Evolutionary conservation across 2,888 invertebrate species (phyloP).

Genomic region (Didymodactylos carnosus): DNA sequence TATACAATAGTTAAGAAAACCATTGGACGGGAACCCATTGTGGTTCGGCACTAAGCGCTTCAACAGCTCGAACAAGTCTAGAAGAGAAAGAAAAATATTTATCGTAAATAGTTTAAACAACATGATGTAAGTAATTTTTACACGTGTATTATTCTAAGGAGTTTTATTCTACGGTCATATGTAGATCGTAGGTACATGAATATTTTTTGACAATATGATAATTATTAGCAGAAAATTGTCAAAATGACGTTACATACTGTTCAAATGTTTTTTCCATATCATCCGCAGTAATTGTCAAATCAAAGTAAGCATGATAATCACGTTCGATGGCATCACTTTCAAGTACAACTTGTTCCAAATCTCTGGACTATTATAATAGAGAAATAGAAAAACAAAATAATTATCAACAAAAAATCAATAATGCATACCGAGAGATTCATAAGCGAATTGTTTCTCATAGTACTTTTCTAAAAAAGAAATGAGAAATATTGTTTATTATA

Average conservation of each 20-base stretch:
- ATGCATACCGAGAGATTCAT: background rate
- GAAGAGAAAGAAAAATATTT: background rate
- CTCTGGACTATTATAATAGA: background rate
- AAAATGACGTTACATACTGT: too few relatives aligned
- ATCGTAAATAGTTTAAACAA: too few relatives aligned
- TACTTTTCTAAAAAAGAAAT: background rate
- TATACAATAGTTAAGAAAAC: slow-evolving; percentile 43
- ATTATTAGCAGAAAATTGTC: too few relatives aligned
- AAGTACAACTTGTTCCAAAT: slow-evolving; percentile 3
- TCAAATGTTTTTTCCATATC: slow-evolving; percentile 35
- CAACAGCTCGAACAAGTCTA: slow-evolving; percentile 14
- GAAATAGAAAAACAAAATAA: too few relatives aligned
- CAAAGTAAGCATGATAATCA: slow-evolving; percentile 13
- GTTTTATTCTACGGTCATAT: too few relatives aligned
- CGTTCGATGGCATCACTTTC: slow-evolving; percentile 12
- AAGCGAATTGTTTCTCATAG: background rate
- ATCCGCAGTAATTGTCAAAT: slow-evolving; percentile 11
- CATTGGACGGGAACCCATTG: slow-evolving; percentile 16
- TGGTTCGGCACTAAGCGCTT: slow-evolving; percentile 12
- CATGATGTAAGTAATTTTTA: too few relatives aligned
- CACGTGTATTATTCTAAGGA: background rate
- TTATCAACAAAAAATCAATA: too few relatives aligned
- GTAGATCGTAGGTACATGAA: too few relatives aligned
- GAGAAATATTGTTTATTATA: background rate
- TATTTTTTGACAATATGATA: too few relatives aligned